A percentile compares a stretch with the other conserved stretches of the same genome.
These are phyloP conservation scores for Micrastur ruficollis DNA, from an alignment of 2,797 vertebrate genomes.

Conservation along the genomic window DNA sequence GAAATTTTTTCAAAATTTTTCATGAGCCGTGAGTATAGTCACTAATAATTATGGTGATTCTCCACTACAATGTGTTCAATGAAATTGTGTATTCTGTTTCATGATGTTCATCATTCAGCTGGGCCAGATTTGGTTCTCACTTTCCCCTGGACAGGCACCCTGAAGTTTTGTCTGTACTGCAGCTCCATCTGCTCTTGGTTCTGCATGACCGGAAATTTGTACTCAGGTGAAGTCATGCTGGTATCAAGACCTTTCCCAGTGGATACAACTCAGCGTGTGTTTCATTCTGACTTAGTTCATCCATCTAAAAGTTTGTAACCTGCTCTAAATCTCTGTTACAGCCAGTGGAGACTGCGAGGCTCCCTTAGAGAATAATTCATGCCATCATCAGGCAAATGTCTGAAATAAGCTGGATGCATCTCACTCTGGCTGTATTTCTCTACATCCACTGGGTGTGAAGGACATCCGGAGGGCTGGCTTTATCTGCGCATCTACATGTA, in stretches of 20 bases:
- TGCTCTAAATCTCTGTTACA: neutral
- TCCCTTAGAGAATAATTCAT: neutral
- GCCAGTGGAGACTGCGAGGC: neutral
- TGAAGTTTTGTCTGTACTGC: neutral
- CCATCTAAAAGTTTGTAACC: neutral
- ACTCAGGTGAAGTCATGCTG: neutral
- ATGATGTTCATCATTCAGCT: neutral
- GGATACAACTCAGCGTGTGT: neutral
- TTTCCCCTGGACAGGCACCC: neutral
- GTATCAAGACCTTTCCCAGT: neutral
- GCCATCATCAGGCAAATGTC: neutral
- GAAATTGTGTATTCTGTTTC: neutral
- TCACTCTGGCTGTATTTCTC: neutral
- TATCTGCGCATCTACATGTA: neutral
- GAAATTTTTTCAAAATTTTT: neutral
- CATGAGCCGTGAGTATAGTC: neutral
- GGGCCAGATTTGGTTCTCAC: neutral
- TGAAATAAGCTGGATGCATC: neutral
- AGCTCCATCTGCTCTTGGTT: neutral
- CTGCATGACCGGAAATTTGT: neutral
- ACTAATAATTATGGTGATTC: neutral
- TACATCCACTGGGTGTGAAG: neutral
- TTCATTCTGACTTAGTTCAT: neutral
- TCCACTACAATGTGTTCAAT: neutral
- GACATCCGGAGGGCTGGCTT: neutral